Percentiles rank a stretch among this genome's conserved stretches.
These are phyloP conservation scores for Luidia sarsii DNA, from an alignment of 53 echinoderm and acorn worm species.

Conservation along the genomic window DNA sequence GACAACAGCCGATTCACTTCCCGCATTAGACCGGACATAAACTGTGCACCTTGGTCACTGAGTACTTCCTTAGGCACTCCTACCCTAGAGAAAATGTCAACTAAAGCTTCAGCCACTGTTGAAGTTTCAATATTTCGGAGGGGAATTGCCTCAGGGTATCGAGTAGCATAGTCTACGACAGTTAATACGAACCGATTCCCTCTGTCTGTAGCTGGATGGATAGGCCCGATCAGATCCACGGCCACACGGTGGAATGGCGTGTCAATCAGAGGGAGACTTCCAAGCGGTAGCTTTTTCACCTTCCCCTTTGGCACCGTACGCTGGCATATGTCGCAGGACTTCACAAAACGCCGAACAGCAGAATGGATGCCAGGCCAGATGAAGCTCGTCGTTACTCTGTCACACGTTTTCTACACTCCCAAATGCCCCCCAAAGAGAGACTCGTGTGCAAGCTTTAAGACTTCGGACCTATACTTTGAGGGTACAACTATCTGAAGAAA, in stretches of 20 bases:
- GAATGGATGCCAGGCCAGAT: slow-evolving; percentile 54
- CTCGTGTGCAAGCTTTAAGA: slow-evolving; percentile 57
- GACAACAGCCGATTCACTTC: slow-evolving; percentile 54
- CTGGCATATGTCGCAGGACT: slow-evolving; percentile 70
- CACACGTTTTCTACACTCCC: slow-evolving; percentile 49
- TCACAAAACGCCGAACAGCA: slow-evolving; percentile 31
- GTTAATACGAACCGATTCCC: slow-evolving; percentile 49
- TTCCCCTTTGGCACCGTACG: slow-evolving; percentile 49
- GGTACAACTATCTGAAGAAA: slow-evolving; percentile 50
- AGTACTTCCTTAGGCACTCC: slow-evolving; percentile 65
- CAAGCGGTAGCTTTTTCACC: slow-evolving; percentile 41
- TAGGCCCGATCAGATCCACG: slow-evolving; percentile 55
- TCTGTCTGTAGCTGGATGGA: slow-evolving; percentile 32
- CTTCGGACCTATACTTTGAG: slow-evolving; percentile 20
- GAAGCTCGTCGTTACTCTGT: slow-evolving; percentile 42
- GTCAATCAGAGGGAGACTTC: slow-evolving; percentile 44
- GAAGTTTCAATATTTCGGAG: slow-evolving; percentile 40
- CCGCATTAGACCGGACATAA: slow-evolving; percentile 50
- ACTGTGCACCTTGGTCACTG: slow-evolving; percentile 53
- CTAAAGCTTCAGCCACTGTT: slow-evolving; percentile 44
- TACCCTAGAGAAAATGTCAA: slow-evolving; percentile 53
- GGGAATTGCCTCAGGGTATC: slow-evolving; percentile 52
- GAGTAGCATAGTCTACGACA: slow-evolving; percentile 56
- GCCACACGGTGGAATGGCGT: slow-evolving; percentile 44
- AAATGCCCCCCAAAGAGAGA: slow-evolving; percentile 58